These are phyloP conservation scores for Acanthopleura granulata DNA, from an alignment of 2,888 invertebrate species.

Conservation along the genomic window DNA sequence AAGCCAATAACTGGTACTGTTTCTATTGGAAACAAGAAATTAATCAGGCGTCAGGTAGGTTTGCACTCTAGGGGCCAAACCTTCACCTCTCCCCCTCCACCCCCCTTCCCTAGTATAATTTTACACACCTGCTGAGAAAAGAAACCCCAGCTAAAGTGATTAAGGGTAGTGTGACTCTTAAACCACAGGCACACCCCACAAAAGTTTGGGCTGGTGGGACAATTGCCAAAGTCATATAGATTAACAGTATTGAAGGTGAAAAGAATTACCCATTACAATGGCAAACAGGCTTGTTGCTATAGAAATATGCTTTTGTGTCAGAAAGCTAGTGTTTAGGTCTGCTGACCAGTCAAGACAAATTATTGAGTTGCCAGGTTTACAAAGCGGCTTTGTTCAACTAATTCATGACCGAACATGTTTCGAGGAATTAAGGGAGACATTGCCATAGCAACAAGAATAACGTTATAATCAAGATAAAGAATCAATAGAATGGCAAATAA, in stretches of 20 bases:
- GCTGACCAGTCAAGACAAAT: conserved; percentile 9
- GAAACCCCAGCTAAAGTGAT: too few species aligned
- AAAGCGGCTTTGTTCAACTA: conserved; percentile 13
- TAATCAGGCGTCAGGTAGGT: neutral
- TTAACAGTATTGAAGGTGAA: neutral
- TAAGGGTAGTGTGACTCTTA: too few species aligned
- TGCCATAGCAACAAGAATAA: conserved; percentile 21
- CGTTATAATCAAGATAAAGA: neutral
- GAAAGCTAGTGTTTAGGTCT: conserved; percentile 4
- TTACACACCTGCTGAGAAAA: too few species aligned
- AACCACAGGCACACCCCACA: too few species aligned
- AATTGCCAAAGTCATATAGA: neutral
- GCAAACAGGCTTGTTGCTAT: conserved; percentile 7
- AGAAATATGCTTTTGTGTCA: neutral
- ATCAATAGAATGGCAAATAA: conserved; percentile 15
- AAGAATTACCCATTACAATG: neutral
- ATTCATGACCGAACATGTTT: conserved; percentile 20
- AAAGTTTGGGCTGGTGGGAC: neutral
- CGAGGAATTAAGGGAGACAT: conserved; percentile 12
- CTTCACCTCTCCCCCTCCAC: too few species aligned
- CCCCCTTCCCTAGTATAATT: too few species aligned
- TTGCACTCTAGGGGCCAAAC: too few species aligned
- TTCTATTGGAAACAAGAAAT: conserved; percentile 10
- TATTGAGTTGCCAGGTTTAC: conserved; percentile 18
- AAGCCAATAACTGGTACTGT: neutral